Percentiles rank a stretch among this genome's conserved stretches.
phyloP scores from a whole-genome alignment of 2,113 vertebrate species.

The Rhinopomastus cyanomelas region DNA sequence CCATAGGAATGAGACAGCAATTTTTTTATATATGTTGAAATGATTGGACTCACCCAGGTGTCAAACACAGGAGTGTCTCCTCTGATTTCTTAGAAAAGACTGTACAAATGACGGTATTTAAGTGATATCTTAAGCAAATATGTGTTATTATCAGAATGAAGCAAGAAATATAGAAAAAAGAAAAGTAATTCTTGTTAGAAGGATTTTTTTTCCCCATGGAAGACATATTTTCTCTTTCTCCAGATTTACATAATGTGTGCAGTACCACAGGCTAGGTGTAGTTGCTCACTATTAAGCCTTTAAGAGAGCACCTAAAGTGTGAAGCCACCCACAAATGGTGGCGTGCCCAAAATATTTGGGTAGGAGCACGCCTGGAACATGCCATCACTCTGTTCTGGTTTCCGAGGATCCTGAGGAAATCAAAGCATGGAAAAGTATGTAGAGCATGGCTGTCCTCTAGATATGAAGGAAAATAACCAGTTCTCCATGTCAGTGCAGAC shows the following conservation, averaged over 20 bases:
- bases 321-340: not conserved
- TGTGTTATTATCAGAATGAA: not conserved
- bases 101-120: not conserved
- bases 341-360: fast-evolving
- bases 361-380: not conserved
- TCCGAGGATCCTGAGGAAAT: not conserved
- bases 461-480: not conserved
- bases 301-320: not conserved
- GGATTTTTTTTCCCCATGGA: not conserved
- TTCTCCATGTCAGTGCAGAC: not conserved
- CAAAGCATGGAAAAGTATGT: not conserved
- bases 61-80: not conserved
- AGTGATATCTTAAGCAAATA: not conserved
- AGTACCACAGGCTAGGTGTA: not conserved
- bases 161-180: not conserved
- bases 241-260: not conserved
- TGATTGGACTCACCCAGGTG: not conserved
- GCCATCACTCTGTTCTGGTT: not conserved
- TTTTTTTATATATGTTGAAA: not conserved
- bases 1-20: fast-evolving
- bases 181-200: not conserved
- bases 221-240: not conserved
- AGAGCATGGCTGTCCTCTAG: not conserved
- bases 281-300: not conserved
- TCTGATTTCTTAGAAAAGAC: not conserved